A percentile compares a stretch with the other conserved stretches of the same genome.
Evolutionary conservation across 2,113 vertebrate species (phyloP).

Genomic region (Sceloporus undulatus): DNA sequence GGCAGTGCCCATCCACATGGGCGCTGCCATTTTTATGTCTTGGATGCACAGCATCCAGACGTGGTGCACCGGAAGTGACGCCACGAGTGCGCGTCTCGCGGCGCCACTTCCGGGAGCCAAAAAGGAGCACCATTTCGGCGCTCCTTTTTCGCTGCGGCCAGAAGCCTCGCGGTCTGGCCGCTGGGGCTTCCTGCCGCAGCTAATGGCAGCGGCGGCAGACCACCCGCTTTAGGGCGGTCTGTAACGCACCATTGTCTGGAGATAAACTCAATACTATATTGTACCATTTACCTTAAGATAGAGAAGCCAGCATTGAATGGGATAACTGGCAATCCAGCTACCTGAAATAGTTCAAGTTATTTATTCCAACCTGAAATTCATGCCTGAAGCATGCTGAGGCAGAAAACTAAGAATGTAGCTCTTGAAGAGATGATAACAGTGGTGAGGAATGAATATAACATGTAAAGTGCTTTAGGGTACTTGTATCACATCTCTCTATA

Average conservation of each 20-base stretch:
- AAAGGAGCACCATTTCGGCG: too few species aligned
- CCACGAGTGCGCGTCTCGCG: too few species aligned
- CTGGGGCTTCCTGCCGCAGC: too few species aligned
- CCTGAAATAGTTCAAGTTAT: slow-evolving; percentile 27
- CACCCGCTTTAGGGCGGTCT: too few species aligned
- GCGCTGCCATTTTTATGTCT: too few species aligned
- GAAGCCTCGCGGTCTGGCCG: too few species aligned
- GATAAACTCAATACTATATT: not conserved
- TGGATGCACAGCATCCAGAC: too few species aligned
- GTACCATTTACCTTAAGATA: not conserved
- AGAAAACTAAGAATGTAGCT: slow-evolving; percentile 34
- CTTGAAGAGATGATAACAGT: not conserved
- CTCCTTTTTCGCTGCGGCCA: too few species aligned
- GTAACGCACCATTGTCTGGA: not conserved
- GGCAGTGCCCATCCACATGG: too few species aligned
- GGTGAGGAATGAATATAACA: not conserved
- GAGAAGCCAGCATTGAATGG: not conserved
- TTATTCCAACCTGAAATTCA: not conserved
- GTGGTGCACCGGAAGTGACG: too few species aligned
- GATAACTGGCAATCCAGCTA: not conserved
- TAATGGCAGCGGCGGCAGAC: too few species aligned
- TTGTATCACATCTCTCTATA: not conserved
- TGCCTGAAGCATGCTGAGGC: not conserved
- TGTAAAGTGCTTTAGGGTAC: not conserved
- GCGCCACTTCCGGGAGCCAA: too few species aligned